phyloP scores from a whole-genome alignment of 2,113 vertebrate species.

The Stigmatopora nigra region DNA sequence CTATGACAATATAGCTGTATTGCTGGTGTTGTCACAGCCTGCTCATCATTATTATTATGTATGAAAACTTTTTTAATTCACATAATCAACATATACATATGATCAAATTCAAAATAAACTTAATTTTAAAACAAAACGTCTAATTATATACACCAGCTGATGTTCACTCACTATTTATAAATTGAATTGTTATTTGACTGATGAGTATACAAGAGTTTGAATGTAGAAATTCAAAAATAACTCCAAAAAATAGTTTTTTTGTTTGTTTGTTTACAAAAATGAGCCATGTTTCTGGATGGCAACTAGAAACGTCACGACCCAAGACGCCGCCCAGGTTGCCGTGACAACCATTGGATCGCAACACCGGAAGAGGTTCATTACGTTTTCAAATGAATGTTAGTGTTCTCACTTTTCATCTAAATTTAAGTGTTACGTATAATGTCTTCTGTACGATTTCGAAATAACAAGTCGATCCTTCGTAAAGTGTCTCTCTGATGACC shows the following conservation, averaged over 20 bases:
- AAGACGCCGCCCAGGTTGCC: slow-evolving; percentile 9
- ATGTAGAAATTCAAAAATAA: no score
- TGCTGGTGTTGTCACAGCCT: neutral
- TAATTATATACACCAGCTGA: no score
- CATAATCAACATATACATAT: no score
- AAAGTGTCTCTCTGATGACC: neutral
- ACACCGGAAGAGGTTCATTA: neutral
- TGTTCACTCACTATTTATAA: no score
- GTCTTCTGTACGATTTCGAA: neutral
- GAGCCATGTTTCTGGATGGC: neutral
- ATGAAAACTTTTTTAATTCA: neutral
- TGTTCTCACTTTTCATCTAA: no score
- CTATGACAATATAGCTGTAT: neutral
- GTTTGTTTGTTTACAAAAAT: neutral
- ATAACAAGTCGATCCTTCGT: neutral
- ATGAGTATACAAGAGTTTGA: no score
- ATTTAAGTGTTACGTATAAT: no score
- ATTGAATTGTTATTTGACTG: no score
- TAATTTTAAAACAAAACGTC: no score
- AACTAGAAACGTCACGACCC: neutral
- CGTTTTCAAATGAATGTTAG: neutral
- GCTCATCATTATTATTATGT: neutral
- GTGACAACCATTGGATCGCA: neutral
- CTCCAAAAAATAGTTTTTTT: neutral
- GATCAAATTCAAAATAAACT: no score